Evolutionary conservation across 2,797 vertebrate genomes (phyloP).

Genomic region (Poecilia gillii): DNA sequence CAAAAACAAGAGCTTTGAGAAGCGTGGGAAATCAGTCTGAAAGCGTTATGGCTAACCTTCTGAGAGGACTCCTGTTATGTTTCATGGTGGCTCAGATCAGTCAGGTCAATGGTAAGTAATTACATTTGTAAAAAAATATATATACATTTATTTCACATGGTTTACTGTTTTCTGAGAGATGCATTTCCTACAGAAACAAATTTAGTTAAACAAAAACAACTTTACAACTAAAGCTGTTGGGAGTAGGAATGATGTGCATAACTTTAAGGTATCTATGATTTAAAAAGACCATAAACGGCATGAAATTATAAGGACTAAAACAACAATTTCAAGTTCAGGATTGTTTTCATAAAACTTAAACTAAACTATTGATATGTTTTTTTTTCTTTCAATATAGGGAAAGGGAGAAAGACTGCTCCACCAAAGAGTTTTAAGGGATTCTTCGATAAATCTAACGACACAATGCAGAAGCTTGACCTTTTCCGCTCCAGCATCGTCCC

Average conservation of each 20-base stretch:
- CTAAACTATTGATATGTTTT: constrained; percentile 3
- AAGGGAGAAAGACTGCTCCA: not conserved
- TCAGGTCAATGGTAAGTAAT: constrained; percentile 64
- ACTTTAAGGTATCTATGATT: not conserved
- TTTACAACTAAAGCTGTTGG: not conserved
- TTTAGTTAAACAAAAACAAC: not conserved
- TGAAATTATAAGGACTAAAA: not conserved
- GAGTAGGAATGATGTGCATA: no score
- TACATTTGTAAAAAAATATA: not conserved
- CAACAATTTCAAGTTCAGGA: not conserved
- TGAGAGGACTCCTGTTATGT: constrained; percentile 68
- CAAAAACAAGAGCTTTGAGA: not conserved
- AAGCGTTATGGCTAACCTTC: constrained; percentile 54
- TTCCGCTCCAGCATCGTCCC: constrained; percentile 9
- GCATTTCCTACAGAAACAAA: not conserved
- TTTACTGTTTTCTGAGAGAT: not conserved
- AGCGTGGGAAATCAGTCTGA: not conserved
- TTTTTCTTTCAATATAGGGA: constrained; percentile 51
- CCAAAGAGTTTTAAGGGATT: constrained; percentile 66
- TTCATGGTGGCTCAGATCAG: constrained; percentile 56
- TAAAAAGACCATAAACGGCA: not conserved
- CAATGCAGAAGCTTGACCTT: not conserved
- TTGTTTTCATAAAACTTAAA: not conserved
- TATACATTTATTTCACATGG: no score
- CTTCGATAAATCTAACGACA: constrained; percentile 6